Base-by-base conservation (phyloP, 2,113 vertebrate genomes). In the Oryzias melastigma region DNA sequence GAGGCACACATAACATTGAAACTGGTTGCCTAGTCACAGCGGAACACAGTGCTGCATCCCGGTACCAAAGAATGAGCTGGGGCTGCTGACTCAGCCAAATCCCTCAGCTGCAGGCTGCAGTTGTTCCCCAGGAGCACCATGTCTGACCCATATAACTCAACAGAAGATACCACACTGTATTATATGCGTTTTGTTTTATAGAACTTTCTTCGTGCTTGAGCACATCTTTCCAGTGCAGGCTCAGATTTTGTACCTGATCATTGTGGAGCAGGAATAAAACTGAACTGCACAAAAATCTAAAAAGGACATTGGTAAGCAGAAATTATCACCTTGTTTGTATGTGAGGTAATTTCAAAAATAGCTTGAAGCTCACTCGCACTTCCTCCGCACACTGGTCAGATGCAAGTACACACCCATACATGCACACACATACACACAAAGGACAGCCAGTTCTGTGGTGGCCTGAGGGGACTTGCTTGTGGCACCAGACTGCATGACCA, bases 11-110 rank as follows among this genome's bases (percentile, higher is more conserved):
- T 75, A 87, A 86, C 78, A 87, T 58, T 84, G 82, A 82, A 78
- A 73, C 83, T 69, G 53, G 86, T 88, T 91, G 85, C 85, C 87
- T 90, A 80, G 85, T 88, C 87, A 89, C 84, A 87, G 80, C 54
- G 66, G 84, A 85, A 81, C 86, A 82, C 52, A 62, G 71, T 52
- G 42, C 77, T 79, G 68, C 71, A 85, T 87, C 68, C 80, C 52
- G 75, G 81, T 87, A 85, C 85, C 79, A 73, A 72, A 77, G 80
- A 79, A 72, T 77, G 65, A 68, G 75, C 69, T 72, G 68, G 63
- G 86, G 75, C 81, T 88, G 84, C 88, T 89, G 85, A 90, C 58
- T 89, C 83, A 89, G 84, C 71, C 66, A 53, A 82, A 84, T 80
- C 84, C 82, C 78, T 85, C 84, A 89, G 85, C 86, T 85, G 85